Evolutionary conservation across 1,140 invertebrate species (phyloP), one percentile per base, ranked within the genome.

Genomic region (Macrotrachela quadricornifera): DNA sequence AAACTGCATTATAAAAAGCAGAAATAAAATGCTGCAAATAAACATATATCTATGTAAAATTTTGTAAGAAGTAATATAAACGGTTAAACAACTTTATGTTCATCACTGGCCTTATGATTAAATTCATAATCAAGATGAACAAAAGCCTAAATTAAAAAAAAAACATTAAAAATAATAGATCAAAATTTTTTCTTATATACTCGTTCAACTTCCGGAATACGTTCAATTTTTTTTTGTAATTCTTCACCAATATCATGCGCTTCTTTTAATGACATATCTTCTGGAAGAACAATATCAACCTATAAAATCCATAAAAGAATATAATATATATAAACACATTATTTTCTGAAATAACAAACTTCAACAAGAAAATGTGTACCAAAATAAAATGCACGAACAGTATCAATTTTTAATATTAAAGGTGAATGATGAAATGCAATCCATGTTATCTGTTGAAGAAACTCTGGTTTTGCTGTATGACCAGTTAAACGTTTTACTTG

Each of bases 371-470:
- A 68, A 47, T 69, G 64, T 36, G 56, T 61, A 11, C 71, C 71
- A 58, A 73, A 73, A 58, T 73, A 71, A 56, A 73, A 73, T 4
- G 71, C 72, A 16, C 68, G 58, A 21, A 73, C 65, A 4, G 71
- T 73, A 58, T 74, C 72, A 37, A 73, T 68, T 30, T 62, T 60
- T 30, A 58, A 51, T n/a, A 73, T 64, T 30, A 62, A 52, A 14
- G 57, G 49, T 51, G 70, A 62, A 57, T 73, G 72, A 56, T 71
- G 64, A 1, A 68, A 41, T 46, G 61, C 60, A 10, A 69, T 58
- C 63, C 63, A 69, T 21, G 65, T 67, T 10, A 69, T 47, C 51
- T 65, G 63, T 49, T 64, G 65, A 0, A 69, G 57, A 47, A 69
- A 68, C 11, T 63, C 59, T 10, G 64, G 59, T 13, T 59, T 58